Conservation (phyloP, 2,888 invertebrate species). For the Cryptocephalus moraei region DNA sequence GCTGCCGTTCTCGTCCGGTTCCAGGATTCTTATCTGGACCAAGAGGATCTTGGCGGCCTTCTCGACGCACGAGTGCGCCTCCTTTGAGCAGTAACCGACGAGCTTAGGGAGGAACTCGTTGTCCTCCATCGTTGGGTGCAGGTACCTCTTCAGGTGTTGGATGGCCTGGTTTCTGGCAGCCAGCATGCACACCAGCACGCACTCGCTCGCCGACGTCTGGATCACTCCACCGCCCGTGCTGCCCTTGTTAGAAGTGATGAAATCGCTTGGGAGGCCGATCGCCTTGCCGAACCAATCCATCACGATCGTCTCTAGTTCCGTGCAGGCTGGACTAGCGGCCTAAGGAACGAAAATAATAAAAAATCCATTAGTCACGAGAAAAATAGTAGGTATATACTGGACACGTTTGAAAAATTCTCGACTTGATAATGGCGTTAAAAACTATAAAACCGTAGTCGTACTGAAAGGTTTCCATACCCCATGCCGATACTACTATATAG, state of each 20-base stretch:
- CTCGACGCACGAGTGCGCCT: slow-evolving; percentile 68
- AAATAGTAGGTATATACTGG: too few relatives aligned
- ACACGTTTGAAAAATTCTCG: too few relatives aligned
- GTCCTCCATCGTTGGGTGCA: slow-evolving; percentile 44
- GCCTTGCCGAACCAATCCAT: slow-evolving; percentile 74
- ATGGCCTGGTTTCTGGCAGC: slow-evolving; percentile 68
- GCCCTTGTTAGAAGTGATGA: slow-evolving; percentile 43
- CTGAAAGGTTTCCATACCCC: too few relatives aligned
- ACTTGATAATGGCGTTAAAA: too few relatives aligned
- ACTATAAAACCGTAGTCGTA: too few relatives aligned
- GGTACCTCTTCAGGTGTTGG: slow-evolving; percentile 46
- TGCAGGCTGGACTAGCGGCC: slow-evolving; percentile 97
- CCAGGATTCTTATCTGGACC: slow-evolving; percentile 59
- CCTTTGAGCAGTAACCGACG: slow-evolving; percentile 64
- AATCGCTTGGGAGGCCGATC: slow-evolving; percentile 62
- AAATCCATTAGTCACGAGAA: too few relatives aligned
- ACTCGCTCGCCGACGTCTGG: slow-evolving; percentile 77
- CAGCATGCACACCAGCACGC: slow-evolving; percentile 65
- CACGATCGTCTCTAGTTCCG: slow-evolving; percentile 78
- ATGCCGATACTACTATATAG: too few relatives aligned
- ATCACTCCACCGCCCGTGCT: slow-evolving; percentile 70
- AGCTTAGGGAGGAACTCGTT: slow-evolving; percentile 64
- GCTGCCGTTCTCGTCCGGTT: slow-evolving; percentile 57
- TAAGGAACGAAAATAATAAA: slow-evolving; percentile 33
- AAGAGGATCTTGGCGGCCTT: slow-evolving; percentile 71